Evolutionary conservation across 2,888 invertebrate genomes (phyloP), one percentile per base, ranked within the genome.

Genomic region (Norana najaformis): DNA sequence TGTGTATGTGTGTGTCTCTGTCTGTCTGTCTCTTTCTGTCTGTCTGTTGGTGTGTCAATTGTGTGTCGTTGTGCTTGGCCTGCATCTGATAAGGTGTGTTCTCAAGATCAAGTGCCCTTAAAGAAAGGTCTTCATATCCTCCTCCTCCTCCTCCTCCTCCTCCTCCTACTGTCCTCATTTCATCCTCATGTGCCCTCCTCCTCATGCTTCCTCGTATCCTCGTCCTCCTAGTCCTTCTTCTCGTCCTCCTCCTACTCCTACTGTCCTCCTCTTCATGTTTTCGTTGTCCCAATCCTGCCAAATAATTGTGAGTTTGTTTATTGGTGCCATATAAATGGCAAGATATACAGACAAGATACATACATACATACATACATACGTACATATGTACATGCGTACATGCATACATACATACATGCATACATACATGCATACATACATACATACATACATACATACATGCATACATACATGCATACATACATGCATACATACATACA

Each of bases 401-500:
- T 36, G 18, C 53, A 89, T 47, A 3, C 39, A 89, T 47, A 47
- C 53, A 8, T 36, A 89, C 41, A 38, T 47, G 14, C 89, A 89
- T 20, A 11, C 41, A 89, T n/a, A 89, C 34, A 89, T 47, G 41
- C 41, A 89, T n/a, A 89, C 30, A 41, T 14, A 53, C 3, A 20
- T 47, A 18, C 18, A 89, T 89, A 39, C 89, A 53, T 89, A 89
- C 69, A 39, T 37, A 89, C 6, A 69, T 53, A 89, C 89, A 89
- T 69, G 53, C 69, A 89, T 69, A 82, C 35, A 82, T 69, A 82
- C 36, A 89, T 69, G 35, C n/a, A 89, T 89, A 38, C n/a, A 89
- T 89, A 89, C 38, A 89, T 89, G 35, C n/a, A 89, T 82, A 89
- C 3, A n/a, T 5, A 89, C 3, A 89, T n/a, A 82, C 4, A 89